Conservation (phyloP, 2,113 vertebrate genomes). For the Sminthopsis crassicaudata region DNA sequence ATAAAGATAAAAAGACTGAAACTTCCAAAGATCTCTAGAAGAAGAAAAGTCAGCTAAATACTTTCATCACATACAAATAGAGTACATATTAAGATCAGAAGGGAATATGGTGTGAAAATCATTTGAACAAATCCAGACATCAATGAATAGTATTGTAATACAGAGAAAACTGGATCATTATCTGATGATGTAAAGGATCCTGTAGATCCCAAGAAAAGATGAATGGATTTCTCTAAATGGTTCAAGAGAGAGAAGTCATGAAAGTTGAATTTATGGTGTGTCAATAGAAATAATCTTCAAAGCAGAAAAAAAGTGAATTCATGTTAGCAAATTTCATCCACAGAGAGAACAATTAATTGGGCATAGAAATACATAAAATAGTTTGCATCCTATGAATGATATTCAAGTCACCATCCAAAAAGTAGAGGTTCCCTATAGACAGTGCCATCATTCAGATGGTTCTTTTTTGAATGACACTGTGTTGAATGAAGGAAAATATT, state of each 20-base stretch:
- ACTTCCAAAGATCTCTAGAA: neutral
- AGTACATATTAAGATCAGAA: neutral
- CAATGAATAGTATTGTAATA: neutral
- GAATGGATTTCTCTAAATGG: neutral
- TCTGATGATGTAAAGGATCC: neutral
- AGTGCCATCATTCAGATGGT: too few species aligned
- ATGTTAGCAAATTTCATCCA: neutral
- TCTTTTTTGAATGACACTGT: too few species aligned
- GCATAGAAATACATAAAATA: too few species aligned
- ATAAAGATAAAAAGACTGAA: neutral
- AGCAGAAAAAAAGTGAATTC: neutral
- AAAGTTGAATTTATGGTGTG: neutral
- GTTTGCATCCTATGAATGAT: neutral
- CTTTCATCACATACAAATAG: neutral
- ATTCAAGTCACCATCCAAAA: neutral
- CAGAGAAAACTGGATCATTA: neutral
- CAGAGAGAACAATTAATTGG: neutral
- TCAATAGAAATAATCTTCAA: too few species aligned
- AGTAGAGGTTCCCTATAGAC: too few species aligned
- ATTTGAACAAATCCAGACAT: neutral
- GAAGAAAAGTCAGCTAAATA: neutral
- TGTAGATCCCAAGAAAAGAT: neutral
- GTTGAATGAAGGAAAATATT: too few species aligned
- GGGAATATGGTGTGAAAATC: neutral
- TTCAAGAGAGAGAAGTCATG: neutral